Percentiles rank a stretch among this genome's conserved stretches.
Evolutionary conservation across 2,888 invertebrate genomes (phyloP).

Genomic region (Zygothrica quintamaculata): DNA sequence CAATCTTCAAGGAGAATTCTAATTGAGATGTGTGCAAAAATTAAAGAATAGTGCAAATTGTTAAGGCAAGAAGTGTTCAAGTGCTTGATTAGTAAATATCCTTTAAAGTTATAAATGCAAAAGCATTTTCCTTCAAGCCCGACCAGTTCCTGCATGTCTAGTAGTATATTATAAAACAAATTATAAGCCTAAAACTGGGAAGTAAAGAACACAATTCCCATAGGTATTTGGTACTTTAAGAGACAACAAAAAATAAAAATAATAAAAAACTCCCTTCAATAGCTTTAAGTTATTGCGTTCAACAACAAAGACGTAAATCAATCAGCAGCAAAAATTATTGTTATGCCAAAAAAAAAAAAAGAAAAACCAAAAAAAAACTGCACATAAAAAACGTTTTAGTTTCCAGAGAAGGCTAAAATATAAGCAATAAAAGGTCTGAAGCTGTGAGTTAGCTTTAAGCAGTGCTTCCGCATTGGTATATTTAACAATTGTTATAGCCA

Average conservation of each 20-base stretch:
- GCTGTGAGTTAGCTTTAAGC: slow-evolving; percentile 23
- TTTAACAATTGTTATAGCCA: slow-evolving; percentile 40
- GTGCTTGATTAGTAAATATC: too few species aligned
- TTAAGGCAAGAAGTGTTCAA: too few species aligned
- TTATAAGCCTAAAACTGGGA: too few species aligned
- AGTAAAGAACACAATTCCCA: too few species aligned
- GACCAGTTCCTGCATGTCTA: too few species aligned
- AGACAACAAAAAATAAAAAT: too few species aligned
- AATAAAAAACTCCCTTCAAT: too few species aligned
- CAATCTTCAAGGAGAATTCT: not conserved
- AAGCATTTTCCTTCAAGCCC: too few species aligned
- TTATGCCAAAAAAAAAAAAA: slow-evolving; percentile 10
- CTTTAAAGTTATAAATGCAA: too few species aligned
- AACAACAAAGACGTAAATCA: slow-evolving; percentile 42
- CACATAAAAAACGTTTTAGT: slow-evolving; percentile 16
- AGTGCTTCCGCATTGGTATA: slow-evolving; percentile 46
- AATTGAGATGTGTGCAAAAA: not conserved
- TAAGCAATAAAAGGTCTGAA: slow-evolving; percentile 13
- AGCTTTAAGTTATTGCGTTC: slow-evolving; percentile 14
- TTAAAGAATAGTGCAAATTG: not conserved
- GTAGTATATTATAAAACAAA: too few species aligned
- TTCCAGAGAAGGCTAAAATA: slow-evolving; percentile 10
- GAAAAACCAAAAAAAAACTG: slow-evolving; percentile 1
- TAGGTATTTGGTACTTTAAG: too few species aligned
- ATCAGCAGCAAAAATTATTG: slow-evolving; percentile 16